phyloP scores from a whole-genome alignment of 2,888 invertebrate species.

The Conistra vaccinii region DNA sequence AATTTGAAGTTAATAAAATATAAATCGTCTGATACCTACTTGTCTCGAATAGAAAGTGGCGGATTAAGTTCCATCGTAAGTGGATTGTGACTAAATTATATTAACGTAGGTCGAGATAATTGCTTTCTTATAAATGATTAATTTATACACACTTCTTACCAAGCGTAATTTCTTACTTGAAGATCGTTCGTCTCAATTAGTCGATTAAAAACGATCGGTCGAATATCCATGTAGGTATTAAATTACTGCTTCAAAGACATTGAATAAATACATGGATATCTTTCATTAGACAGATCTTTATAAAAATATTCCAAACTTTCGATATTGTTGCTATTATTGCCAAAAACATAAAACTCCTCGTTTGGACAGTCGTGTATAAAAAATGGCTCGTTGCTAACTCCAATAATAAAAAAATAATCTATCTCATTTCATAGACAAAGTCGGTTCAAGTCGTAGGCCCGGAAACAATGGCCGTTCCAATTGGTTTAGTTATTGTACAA shows the following conservation, averaged over 20 bases:
- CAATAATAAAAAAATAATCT: slow-evolving; percentile 4
- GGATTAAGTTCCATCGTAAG: too few relatives aligned
- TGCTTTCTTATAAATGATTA: not conserved
- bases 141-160: not conserved
- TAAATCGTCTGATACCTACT: slow-evolving; percentile 18
- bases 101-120: slow-evolving; percentile 1
- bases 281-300: too few relatives aligned
- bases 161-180: not conserved
- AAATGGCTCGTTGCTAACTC: not conserved
- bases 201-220: not conserved
- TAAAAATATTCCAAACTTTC: not conserved
- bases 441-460: not conserved
- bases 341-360: not conserved
- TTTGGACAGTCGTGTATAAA: not conserved
- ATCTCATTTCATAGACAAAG: not conserved
- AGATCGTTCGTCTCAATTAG: not conserved
- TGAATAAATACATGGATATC: too few relatives aligned
- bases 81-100: too few relatives aligned
- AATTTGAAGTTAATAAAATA: slow-evolving; percentile 34
- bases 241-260: not conserved
- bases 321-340: not conserved
- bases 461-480: slow-evolving; percentile 11
- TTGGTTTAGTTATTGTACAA: slow-evolving; percentile 32
- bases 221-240: too few relatives aligned
- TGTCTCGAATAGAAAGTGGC: slow-evolving; percentile 42